phyloP scores from a whole-genome alignment of 2,888 invertebrate species.

The Tenthredo notha region DNA sequence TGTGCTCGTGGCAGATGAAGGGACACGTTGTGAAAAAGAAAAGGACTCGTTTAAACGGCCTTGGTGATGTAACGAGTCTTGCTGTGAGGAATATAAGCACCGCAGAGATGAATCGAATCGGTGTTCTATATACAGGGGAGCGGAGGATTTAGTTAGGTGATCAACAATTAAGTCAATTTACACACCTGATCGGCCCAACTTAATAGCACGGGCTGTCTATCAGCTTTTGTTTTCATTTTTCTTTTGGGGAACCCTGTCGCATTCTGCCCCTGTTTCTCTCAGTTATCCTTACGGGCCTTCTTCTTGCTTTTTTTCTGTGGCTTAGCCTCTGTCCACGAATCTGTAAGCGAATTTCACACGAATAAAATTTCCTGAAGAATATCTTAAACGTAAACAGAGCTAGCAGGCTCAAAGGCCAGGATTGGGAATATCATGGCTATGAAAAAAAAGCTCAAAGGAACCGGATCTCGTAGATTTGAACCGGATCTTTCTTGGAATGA shows the following conservation, averaged over 20 bases:
- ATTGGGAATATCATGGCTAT: neutral
- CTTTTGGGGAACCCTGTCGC: constrained; percentile 60
- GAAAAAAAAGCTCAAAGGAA: neutral
- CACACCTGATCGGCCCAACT: constrained; percentile 65
- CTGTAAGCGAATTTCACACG: constrained; percentile 76
- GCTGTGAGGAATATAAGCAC: constrained; percentile 60
- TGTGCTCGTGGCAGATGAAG: neutral
- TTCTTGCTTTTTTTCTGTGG: constrained; percentile 88
- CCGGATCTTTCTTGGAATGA: neutral
- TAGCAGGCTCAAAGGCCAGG: neutral
- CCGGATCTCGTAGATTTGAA: neutral
- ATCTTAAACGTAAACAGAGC: neutral
- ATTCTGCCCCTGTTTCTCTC: constrained; percentile 71
- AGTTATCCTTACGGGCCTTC: constrained; percentile 88
- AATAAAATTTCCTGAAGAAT: constrained; percentile 11
- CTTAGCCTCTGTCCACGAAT: constrained; percentile 89
- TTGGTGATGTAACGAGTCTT: constrained; percentile 56
- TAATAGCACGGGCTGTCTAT: constrained; percentile 22
- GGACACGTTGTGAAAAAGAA: neutral
- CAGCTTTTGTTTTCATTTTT: constrained; percentile 56
- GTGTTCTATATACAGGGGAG: constrained; percentile 65
- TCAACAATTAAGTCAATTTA: constrained; percentile 62
- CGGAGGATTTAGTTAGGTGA: constrained; percentile 66
- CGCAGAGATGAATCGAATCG: constrained; percentile 62
- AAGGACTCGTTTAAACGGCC: neutral